phyloP scores from a whole-genome alignment of 2,113 vertebrate genomes.

The Lasiurus borealis region DNA sequence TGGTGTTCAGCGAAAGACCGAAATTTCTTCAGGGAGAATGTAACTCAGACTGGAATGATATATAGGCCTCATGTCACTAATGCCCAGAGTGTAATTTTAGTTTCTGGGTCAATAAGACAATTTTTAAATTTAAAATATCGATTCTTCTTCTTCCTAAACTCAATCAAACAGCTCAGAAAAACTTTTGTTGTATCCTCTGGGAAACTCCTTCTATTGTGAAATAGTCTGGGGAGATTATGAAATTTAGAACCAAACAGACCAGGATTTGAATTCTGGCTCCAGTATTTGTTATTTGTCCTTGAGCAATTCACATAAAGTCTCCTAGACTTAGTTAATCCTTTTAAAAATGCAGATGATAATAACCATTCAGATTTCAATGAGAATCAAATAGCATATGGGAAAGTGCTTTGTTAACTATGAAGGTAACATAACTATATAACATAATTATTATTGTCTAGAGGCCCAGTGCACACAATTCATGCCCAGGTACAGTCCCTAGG shows the following conservation, averaged over 20 bases:
- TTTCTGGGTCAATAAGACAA: constrained; percentile 29
- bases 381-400: background rate
- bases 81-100: background rate
- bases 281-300: background rate
- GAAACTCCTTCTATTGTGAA: too few species aligned
- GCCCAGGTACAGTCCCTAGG: too few species aligned
- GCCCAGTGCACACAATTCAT: too few species aligned
- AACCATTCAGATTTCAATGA: constrained; percentile 36
- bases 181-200: background rate
- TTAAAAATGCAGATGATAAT: background rate
- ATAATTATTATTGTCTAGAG: constrained; percentile 48
- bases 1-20: background rate
- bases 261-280: constrained; percentile 34
- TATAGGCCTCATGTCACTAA: background rate
- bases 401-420: constrained; percentile 38
- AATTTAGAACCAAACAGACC: constrained; percentile 1
- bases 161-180: background rate
- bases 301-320: background rate
- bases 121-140: constrained; percentile 46
- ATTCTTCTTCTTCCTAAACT: constrained; percentile 31
- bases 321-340: background rate
- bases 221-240: background rate
- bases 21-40: background rate
- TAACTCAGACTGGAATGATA: background rate
- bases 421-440: too few species aligned